Conservation (phyloP, 2,797 vertebrate species). For the Sandelia bainsii region DNA sequence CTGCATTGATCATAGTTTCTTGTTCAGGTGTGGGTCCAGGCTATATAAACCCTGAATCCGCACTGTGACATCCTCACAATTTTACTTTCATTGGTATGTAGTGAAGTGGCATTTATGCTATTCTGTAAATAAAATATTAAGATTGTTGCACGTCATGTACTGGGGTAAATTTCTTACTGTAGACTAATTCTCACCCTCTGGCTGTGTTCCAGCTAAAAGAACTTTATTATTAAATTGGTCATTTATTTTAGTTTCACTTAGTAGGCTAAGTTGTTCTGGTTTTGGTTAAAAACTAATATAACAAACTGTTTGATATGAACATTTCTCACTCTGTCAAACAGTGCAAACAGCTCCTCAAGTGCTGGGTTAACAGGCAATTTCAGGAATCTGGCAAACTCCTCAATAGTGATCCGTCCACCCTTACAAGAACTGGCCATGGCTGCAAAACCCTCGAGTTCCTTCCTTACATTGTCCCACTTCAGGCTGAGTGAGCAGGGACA, state of each 20-base stretch:
- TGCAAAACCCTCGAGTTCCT: conserved; percentile 92
- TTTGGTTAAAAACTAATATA: background rate
- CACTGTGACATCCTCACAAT: background rate
- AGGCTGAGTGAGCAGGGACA: conserved; percentile 80
- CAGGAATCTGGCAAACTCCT: conserved; percentile 92
- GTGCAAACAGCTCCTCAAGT: conserved; percentile 91
- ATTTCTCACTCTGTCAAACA: conserved; percentile 95
- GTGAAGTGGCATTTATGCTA: background rate
- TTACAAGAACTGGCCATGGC: conserved; percentile 90
- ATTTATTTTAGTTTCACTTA: background rate
- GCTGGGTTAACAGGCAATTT: conserved; percentile 91
- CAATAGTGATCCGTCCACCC: conserved; percentile 93
- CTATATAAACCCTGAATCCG: background rate
- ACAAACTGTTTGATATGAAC: background rate
- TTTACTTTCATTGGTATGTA: background rate
- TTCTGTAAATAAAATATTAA: background rate
- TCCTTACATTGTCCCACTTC: conserved; percentile 92
- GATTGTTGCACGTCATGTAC: background rate
- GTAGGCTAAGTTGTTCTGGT: background rate
- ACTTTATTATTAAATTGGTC: background rate
- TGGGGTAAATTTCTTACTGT: background rate
- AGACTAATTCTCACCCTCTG: background rate
- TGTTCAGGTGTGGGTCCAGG: background rate
- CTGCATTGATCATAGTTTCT: conserved; percentile 32
- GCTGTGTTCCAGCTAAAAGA: background rate